phyloP scores from a whole-genome alignment of 1,140 invertebrate genomes.

The Drosophila orosa region DNA sequence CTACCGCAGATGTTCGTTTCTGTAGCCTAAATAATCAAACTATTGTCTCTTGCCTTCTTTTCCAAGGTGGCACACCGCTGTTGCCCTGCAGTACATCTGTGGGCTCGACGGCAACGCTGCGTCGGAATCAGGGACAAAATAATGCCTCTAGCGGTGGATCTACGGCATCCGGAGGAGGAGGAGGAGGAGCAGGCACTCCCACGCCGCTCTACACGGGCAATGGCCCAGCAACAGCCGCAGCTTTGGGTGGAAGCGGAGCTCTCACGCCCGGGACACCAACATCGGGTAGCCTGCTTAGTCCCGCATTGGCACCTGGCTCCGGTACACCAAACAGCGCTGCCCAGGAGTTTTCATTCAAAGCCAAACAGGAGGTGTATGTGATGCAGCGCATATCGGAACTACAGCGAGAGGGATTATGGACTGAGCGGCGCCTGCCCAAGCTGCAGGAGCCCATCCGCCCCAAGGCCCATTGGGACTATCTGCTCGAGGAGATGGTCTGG shows the following conservation, averaged over 20 bases:
- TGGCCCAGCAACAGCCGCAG: constrained; percentile 44
- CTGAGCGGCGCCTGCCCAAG: constrained; percentile 95
- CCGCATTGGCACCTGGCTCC: constrained; percentile 43
- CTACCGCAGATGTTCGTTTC: neutral
- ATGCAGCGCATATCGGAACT: constrained; percentile 95
- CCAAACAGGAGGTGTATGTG: constrained; percentile 97
- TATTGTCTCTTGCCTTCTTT: constrained; percentile 17
- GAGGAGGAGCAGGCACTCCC: constrained; percentile 28
- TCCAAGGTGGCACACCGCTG: constrained; percentile 86
- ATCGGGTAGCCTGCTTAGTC: constrained; percentile 59
- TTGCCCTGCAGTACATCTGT: constrained; percentile 83
- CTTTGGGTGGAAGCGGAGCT: constrained; percentile 22
- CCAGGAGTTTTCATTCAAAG: constrained; percentile 93
- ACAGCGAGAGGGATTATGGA: constrained; percentile 96
- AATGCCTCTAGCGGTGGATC: constrained; percentile 34
- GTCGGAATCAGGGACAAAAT: constrained; percentile 46
- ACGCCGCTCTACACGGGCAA: constrained; percentile 50
- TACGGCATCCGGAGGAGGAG: constrained; percentile 5
- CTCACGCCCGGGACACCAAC: constrained; percentile 64
- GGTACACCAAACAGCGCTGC: constrained; percentile 60
- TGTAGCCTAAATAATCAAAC: constrained; percentile 7
- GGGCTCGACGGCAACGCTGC: constrained; percentile 58
- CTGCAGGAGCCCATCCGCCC: constrained; percentile 94
- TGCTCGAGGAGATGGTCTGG: constrained; percentile 99
- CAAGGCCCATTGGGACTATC: constrained; percentile 99